These are phyloP conservation scores for Acropternis orthonyx DNA, from an alignment of 2,797 vertebrate species.

Conservation along the genomic window DNA sequence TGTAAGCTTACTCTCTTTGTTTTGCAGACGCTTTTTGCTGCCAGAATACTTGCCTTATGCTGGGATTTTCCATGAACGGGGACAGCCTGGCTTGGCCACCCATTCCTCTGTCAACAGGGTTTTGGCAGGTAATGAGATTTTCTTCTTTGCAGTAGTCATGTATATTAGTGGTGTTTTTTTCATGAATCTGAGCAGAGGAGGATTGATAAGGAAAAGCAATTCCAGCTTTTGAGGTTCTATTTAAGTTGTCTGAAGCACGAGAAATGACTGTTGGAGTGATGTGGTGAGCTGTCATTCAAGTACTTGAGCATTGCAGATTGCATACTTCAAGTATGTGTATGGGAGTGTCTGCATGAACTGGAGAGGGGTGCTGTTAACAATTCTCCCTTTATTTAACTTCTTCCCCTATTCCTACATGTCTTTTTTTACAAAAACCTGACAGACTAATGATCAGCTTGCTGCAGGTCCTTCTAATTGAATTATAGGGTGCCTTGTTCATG, in stretches of 20 bases:
- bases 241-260: not conserved
- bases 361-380: not conserved
- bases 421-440: slow-evolving; percentile 57
- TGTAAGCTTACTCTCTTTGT: slow-evolving; percentile 30
- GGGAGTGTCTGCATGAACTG: not conserved
- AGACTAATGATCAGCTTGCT: slow-evolving; percentile 69
- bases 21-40: slow-evolving; percentile 90
- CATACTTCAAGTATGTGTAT: not conserved
- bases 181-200: not conserved
- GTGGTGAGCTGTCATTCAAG: not conserved
- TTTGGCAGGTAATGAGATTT: slow-evolving; percentile 86
- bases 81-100: slow-evolving; percentile 95
- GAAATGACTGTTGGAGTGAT: not conserved
- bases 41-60: slow-evolving; percentile 98
- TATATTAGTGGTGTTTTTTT: not conserved
- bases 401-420: slow-evolving; percentile 26
- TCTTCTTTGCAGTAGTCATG: not conserved
- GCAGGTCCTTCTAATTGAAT: slow-evolving; percentile 72
- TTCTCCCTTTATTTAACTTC: slow-evolving; percentile 35
- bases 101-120: slow-evolving; percentile 98
- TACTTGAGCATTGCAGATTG: not conserved
- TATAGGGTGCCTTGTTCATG: slow-evolving; percentile 72
- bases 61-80: slow-evolving; percentile 97
- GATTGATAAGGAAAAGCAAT: not conserved
- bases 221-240: not conserved